Evolutionary conservation across 2,113 vertebrate genomes (phyloP), one percentile per base, ranked within the genome.

Genomic region (Chaetodon trifascialis): DNA sequence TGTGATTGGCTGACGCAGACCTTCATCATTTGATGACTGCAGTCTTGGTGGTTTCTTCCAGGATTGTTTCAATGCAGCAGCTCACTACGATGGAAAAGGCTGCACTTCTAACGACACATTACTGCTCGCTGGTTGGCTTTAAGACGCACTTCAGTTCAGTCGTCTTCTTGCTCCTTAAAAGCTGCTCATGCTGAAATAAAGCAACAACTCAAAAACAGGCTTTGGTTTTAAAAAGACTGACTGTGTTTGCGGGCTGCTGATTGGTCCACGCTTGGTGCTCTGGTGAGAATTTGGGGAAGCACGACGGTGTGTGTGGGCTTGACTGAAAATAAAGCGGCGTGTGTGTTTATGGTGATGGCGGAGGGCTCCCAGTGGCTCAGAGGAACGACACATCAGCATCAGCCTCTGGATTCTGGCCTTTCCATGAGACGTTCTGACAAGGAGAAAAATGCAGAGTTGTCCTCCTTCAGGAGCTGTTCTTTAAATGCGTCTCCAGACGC

Each of bases 21-120:
- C 75, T 82, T 81, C 52, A 68, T 74, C 34, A 81, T 66, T 47
- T 42, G 8, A 25, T 69, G 51, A 60, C 14, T 14, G 12, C 42
- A 60, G 10, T 15, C 54, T 49, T 67, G 47, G 17, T n/a, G 14
- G 2, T 15, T 56, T n/a, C 9, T 51, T 17, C n/a, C 4, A 14
- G 17, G 30, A 62, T 51, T 5, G 25, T 25, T 71, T 58, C 64
- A 19, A 19, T 54, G 59, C 44, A 64, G 34, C 30, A 47, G 11
- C 23, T 30, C 42, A 51, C 7, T 0, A 23, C 15, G 7, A 60
- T 12, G 0, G 30, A 9, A 58, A 17, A 3, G 7, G 6, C 7
- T 11, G 16, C 44, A n/a, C 11, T 30, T 51, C 21, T 52, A 36
- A 52, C 21, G 40, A 15, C 40, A 46, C 21, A 14, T 64, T 19